phyloP scores from a whole-genome alignment of 2,113 vertebrate genomes.

The Halichoeres trimaculatus region DNA sequence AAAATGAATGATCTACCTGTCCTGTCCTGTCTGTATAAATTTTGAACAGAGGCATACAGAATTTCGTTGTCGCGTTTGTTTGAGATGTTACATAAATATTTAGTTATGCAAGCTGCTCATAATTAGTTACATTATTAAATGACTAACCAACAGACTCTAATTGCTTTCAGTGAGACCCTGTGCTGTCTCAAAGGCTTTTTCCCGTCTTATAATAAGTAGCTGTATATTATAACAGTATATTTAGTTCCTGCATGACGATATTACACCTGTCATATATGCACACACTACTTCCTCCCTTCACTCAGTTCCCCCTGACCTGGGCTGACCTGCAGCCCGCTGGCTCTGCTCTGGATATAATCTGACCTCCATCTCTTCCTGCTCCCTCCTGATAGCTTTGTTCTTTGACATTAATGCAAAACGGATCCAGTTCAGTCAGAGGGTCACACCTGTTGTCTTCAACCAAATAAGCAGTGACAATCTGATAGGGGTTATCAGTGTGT shows the following conservation, averaged over 20 bases:
- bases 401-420: constrained; percentile 76
- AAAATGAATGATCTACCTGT: neutral
- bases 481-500: constrained; percentile 62
- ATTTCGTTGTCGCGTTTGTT: neutral
- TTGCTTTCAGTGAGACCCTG: too few relatives aligned
- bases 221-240: constrained; percentile 6
- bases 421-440: constrained; percentile 28
- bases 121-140: neutral
- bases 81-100: neutral
- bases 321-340: constrained; percentile 31
- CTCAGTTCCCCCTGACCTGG: constrained; percentile 37
- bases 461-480: constrained; percentile 68
- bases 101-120: neutral
- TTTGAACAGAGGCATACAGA: too few relatives aligned
- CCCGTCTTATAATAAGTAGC: too few relatives aligned
- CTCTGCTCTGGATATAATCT: constrained; percentile 60
- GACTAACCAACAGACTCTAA: too few relatives aligned
- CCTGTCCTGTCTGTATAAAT: too few relatives aligned
- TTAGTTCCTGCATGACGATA: constrained; percentile 23
- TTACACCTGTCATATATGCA: neutral
- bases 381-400: constrained; percentile 76
- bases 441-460: constrained; percentile 67
- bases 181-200: too few relatives aligned
- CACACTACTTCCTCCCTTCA: constrained; percentile 42
- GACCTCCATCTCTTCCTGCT: constrained; percentile 74